phyloP scores from a whole-genome alignment of 2,888 invertebrate genomes.

The Synanthedon formicaeformis region DNA sequence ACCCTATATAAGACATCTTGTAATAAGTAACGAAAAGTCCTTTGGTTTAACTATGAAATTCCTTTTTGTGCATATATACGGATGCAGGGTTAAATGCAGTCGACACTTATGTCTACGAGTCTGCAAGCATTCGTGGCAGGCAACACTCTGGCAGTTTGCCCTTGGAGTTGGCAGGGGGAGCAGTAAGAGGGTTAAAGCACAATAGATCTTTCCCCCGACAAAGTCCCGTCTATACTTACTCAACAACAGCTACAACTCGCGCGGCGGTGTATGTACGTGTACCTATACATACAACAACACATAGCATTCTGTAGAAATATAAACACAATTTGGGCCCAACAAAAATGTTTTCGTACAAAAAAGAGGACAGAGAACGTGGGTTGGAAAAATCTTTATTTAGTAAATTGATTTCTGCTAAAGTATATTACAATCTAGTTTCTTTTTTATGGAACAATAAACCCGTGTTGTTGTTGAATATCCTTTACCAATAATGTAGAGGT shows the following conservation, averaged over 20 bases:
- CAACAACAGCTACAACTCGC: background rate
- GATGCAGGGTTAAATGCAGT: background rate
- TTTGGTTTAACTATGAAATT: background rate
- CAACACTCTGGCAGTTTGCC: slow-evolving; percentile 37
- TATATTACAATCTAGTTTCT: too few relatives aligned
- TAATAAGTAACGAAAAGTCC: too few relatives aligned
- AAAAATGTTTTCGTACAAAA: background rate
- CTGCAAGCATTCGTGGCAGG: slow-evolving; percentile 26
- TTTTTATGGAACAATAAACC: too few relatives aligned
- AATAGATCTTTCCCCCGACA: slow-evolving; percentile 54
- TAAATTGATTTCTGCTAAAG: background rate
- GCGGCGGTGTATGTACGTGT: background rate
- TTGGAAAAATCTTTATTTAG: background rate
- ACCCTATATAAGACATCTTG: too few relatives aligned
- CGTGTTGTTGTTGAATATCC: too few relatives aligned
- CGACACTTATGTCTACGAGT: background rate
- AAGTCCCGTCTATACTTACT: slow-evolving; percentile 32
- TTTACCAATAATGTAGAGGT: too few relatives aligned
- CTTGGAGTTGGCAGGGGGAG: slow-evolving; percentile 34
- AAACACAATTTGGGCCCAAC: slow-evolving; percentile 3
- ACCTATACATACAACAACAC: background rate
- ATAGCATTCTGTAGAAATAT: background rate
- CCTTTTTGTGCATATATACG: background rate
- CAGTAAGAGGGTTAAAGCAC: slow-evolving; percentile 58
- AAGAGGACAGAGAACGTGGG: background rate